These are phyloP conservation scores for Ceratitis capitata DNA, from an alignment of 1,140 invertebrate species.

Conservation along the genomic window DNA sequence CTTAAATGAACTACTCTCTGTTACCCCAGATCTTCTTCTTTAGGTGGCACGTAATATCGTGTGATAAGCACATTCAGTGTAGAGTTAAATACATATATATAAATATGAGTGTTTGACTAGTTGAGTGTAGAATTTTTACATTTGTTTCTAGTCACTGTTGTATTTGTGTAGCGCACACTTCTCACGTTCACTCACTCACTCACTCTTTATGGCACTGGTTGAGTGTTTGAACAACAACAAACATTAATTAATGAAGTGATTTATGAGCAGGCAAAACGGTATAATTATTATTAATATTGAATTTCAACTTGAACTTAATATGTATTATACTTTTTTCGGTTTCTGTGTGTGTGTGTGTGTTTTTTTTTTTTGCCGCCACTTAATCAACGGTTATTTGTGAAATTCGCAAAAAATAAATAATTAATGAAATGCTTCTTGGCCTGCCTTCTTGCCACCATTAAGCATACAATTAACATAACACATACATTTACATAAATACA, in stretches of 20 bases:
- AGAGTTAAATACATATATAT: no score
- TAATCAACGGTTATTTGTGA: slow-evolving; percentile 28
- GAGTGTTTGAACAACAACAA: not conserved
- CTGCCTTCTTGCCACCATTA: not conserved
- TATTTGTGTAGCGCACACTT: slow-evolving; percentile 4
- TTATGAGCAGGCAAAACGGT: slow-evolving; percentile 37
- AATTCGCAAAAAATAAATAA: slow-evolving; percentile 28
- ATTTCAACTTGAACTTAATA: slow-evolving; percentile 7
- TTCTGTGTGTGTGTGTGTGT: not conserved
- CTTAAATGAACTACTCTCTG: no score
- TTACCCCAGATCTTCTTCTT: no score
- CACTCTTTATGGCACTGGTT: not conserved
- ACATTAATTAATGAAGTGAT: slow-evolving; percentile 40
- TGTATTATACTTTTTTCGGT: not conserved
- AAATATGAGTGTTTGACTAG: no score
- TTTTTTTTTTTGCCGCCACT: not conserved
- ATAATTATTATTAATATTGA: slow-evolving; percentile 39
- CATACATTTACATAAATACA: not conserved
- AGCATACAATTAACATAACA: slow-evolving; percentile 30
- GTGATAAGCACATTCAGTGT: no score
- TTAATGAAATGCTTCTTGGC: slow-evolving; percentile 26
- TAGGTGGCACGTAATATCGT: no score
- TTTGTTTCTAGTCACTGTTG: no score
- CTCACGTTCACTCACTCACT: not conserved
- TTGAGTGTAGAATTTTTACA: no score